Conservation (phyloP, 1,140 invertebrate species). For the Psix sp. region DNA sequence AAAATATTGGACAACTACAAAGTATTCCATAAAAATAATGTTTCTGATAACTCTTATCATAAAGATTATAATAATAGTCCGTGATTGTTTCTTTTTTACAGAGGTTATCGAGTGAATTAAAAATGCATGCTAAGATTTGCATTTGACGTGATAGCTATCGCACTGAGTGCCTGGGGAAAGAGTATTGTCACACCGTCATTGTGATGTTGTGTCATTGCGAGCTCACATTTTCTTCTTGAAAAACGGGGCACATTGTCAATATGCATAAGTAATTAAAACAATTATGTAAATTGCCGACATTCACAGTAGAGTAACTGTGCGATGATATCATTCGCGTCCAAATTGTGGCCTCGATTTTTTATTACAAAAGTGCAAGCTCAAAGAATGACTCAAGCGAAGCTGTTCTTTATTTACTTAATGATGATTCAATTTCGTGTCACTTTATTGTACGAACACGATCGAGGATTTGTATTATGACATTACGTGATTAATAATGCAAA, state of each 20-base stretch:
- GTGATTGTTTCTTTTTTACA: conserved; percentile 27
- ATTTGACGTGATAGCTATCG: conserved; percentile 17
- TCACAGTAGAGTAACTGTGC: conserved; percentile 20
- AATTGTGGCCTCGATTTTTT: conserved; percentile 20
- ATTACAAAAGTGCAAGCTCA: no score
- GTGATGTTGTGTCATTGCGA: conserved; percentile 18
- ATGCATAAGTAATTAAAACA: conserved; percentile 46
- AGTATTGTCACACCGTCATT: conserved; percentile 17
- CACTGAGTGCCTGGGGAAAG: not conserved
- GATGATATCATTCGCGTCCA: conserved; percentile 22
- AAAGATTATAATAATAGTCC: conserved; percentile 18
- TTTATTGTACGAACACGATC: no score
- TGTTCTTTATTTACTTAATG: no score
- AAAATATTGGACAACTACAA: no score
- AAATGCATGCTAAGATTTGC: conserved; percentile 17
- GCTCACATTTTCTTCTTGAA: conserved; percentile 5
- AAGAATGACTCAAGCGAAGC: no score
- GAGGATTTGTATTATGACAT: no score
- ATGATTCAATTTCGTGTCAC: no score
- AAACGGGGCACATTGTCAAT: conserved; percentile 10
- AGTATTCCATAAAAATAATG: no score
- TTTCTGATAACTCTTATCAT: conserved; percentile 1
- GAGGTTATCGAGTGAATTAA: conserved; percentile 11
- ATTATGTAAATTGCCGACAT: conserved; percentile 53
- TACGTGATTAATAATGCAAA: no score